phyloP scores from a whole-genome alignment of 1,140 invertebrate species.

The Caenorhabditis briggsae region DNA sequence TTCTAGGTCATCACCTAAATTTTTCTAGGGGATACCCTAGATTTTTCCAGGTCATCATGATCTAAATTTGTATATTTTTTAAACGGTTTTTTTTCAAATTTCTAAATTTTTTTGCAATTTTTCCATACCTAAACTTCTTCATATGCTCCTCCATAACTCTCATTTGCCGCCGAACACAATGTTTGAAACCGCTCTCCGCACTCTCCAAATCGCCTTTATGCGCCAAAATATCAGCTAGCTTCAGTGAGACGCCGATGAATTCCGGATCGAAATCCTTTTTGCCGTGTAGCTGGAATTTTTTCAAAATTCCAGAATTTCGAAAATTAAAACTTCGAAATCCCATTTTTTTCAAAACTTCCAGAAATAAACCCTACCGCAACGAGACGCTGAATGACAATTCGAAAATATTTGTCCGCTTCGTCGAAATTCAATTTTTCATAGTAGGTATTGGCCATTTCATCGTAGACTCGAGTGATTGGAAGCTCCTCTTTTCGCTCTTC shows the following conservation, averaged over 20 bases:
- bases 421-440: slow-evolving; percentile 72
- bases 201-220: slow-evolving; percentile 70
- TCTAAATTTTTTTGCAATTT: too few relatives aligned
- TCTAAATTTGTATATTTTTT: too few relatives aligned
- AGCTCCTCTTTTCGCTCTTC: slow-evolving; percentile 67
- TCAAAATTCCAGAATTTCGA: too few relatives aligned
- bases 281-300: slow-evolving; percentile 66
- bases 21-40: too few relatives aligned
- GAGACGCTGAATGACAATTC: slow-evolving; percentile 71
- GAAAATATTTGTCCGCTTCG: slow-evolving; percentile 73
- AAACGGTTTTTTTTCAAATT: too few relatives aligned
- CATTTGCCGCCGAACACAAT: slow-evolving; percentile 75
- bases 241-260: slow-evolving; percentile 75
- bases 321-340: too few relatives aligned
- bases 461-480: slow-evolving; percentile 67
- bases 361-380: slow-evolving; percentile 12
- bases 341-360: too few relatives aligned
- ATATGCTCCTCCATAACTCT: slow-evolving; percentile 70
- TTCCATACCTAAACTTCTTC: slow-evolving; percentile 49
- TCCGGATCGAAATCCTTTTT: slow-evolving; percentile 74
- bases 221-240: slow-evolving; percentile 77
- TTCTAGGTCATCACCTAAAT: too few relatives aligned
- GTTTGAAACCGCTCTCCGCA: slow-evolving; percentile 75
- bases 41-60: too few relatives aligned
- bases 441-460: slow-evolving; percentile 77